Conservation (phyloP, 30 jellyfish, hydroid and myxozoan species). For the Calvadosia cruxmelitensis region DNA sequence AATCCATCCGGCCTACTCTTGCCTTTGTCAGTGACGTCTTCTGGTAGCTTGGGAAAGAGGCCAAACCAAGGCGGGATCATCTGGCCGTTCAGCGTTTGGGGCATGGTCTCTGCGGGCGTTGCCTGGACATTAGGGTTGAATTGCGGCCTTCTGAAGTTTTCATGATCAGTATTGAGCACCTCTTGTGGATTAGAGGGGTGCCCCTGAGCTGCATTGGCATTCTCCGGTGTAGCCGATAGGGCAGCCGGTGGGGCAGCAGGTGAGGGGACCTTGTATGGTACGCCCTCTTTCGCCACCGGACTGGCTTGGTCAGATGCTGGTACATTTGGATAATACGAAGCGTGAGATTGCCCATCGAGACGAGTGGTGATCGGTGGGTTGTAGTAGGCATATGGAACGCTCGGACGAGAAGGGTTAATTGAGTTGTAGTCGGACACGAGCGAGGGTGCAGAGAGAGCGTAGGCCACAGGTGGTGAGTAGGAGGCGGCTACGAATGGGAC, state of each 20-base stretch:
- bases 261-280: background rate
- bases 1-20: slow-evolving; percentile 1
- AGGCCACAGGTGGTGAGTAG: background rate
- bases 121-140: background rate
- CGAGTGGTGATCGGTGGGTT: no score
- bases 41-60: slow-evolving; percentile 1
- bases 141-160: background rate
- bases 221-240: background rate
- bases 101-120: background rate
- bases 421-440: no score
- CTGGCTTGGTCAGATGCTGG: background rate
- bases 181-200: background rate
- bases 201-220: background rate
- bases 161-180: background rate
- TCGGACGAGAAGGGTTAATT: background rate
- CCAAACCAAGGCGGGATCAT: slow-evolving; percentile 1
- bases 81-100: background rate
- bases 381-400: background rate
- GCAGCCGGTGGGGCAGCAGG: background rate
- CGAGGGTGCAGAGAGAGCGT: background rate
- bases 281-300: background rate
- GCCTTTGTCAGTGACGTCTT: slow-evolving; percentile 1
- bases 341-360: no score
- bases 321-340: background rate
- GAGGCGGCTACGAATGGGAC: background rate